Evolutionary conservation across 2,113 vertebrate species (phyloP).

Genomic region (Dasyprocta punctata): DNA sequence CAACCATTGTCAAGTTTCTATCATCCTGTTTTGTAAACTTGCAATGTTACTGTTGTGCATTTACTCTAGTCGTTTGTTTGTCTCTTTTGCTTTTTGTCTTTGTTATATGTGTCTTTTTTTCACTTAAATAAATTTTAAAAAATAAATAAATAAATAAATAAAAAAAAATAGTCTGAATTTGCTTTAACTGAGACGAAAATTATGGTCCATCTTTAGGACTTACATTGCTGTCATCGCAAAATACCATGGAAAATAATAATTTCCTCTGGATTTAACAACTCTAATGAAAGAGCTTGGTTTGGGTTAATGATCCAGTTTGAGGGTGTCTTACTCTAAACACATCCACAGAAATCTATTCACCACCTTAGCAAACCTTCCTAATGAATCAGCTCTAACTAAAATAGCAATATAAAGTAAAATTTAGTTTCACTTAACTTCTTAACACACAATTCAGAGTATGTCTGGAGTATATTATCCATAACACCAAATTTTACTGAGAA

Average conservation of each 20-base stretch:
- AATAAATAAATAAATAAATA: no score
- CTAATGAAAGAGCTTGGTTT: background rate
- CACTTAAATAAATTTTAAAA: no score
- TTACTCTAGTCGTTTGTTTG: no score
- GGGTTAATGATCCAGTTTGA: background rate
- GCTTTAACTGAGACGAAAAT: background rate
- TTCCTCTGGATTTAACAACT: background rate
- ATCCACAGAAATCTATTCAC: background rate
- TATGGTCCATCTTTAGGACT: background rate
- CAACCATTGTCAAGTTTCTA: no score
- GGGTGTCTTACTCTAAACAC: background rate
- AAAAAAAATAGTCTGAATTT: no score
- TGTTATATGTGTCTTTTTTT: no score
- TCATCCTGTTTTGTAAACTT: no score
- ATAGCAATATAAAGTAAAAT: background rate
- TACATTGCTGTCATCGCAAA: constrained; percentile 12
- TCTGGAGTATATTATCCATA: background rate
- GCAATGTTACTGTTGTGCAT: no score
- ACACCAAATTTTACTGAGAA: background rate
- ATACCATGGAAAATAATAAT: constrained; percentile 37
- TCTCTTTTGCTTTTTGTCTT: no score
- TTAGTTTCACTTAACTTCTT: background rate
- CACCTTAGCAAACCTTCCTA: background rate
- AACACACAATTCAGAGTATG: background rate
- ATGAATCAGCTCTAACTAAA: background rate